Percentiles rank a stretch among this genome's conserved stretches.
Conservation (phyloP, 2,797 vertebrate species). For the Clamator glandarius region DNA sequence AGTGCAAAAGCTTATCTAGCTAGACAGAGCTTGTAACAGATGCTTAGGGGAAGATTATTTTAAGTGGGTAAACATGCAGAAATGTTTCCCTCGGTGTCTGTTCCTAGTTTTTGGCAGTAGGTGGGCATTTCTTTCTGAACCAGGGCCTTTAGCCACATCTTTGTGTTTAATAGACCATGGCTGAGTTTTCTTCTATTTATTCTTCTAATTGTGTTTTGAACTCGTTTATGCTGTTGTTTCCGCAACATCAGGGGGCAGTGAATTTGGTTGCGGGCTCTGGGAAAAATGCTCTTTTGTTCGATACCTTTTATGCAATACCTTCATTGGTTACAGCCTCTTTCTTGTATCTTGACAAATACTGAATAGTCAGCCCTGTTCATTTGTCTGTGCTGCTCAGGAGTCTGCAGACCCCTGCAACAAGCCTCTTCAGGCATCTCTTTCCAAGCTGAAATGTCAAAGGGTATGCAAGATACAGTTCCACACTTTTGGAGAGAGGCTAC, state of each 20-base stretch:
- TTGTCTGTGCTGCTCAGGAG: background rate
- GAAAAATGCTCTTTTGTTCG: slow-evolving; percentile 27
- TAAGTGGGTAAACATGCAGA: slow-evolving; percentile 6
- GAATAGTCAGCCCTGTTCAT: background rate
- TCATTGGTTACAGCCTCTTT: slow-evolving; percentile 30
- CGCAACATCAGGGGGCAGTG: slow-evolving; percentile 30
- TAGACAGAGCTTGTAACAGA: background rate
- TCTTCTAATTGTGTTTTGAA: slow-evolving; percentile 57
- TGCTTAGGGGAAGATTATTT: slow-evolving; percentile 26
- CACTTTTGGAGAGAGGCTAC: background rate
- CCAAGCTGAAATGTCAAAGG: background rate
- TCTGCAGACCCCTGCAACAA: background rate
- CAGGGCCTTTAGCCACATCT: slow-evolving; percentile 16
- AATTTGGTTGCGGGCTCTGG: background rate
- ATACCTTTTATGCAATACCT: slow-evolving; percentile 44
- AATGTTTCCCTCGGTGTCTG: background rate
- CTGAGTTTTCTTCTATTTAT: slow-evolving; percentile 21
- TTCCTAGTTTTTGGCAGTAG: slow-evolving; percentile 28
- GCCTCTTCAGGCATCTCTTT: background rate
- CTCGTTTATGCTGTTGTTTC: slow-evolving; percentile 42
- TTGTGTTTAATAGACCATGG: slow-evolving; percentile 33
- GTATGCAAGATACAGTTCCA: background rate
- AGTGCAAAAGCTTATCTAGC: background rate
- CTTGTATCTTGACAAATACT: slow-evolving; percentile 27
- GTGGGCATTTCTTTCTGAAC: slow-evolving; percentile 28